These are phyloP conservation scores for Nematopogon swammerdamellus DNA, from an alignment of 2,888 invertebrate genomes.

Conservation along the genomic window DNA sequence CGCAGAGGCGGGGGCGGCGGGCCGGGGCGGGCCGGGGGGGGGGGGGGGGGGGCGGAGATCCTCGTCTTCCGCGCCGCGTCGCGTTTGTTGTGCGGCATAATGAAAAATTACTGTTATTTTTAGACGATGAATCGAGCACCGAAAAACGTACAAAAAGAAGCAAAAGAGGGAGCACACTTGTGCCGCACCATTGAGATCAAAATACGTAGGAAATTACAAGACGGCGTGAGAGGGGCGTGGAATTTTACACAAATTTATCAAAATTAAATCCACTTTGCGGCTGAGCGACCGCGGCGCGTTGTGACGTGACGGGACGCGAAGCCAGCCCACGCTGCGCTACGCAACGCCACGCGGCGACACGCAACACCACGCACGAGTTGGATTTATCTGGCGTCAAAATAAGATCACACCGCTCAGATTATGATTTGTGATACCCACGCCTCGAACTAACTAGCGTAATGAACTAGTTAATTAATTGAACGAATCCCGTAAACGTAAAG, in stretches of 20 bases:
- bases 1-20: too few relatives aligned
- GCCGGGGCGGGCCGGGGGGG: too few relatives aligned
- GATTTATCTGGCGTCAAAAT: too few relatives aligned
- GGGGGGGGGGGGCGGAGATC: too few relatives aligned
- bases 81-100: conserved; percentile 26
- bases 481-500: not conserved
- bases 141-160: conserved; percentile 55
- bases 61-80: not conserved
- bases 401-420: too few relatives aligned
- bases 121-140: conserved; percentile 47
- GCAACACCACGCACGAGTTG: too few relatives aligned
- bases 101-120: conserved; percentile 56
- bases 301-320: too few relatives aligned
- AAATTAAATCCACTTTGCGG: not conserved
- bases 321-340: too few relatives aligned
- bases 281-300: not conserved
- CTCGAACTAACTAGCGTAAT: not conserved
- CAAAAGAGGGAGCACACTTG: conserved; percentile 51
- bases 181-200: conserved; percentile 54
- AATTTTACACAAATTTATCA: not conserved
- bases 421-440: not conserved
- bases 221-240: not conserved
- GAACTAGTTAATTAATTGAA: not conserved
- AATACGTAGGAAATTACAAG: conserved; percentile 51
- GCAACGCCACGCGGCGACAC: too few relatives aligned